Base-by-base conservation (phyloP, 2,888 invertebrate species). In the Sycophila texana region DNA sequence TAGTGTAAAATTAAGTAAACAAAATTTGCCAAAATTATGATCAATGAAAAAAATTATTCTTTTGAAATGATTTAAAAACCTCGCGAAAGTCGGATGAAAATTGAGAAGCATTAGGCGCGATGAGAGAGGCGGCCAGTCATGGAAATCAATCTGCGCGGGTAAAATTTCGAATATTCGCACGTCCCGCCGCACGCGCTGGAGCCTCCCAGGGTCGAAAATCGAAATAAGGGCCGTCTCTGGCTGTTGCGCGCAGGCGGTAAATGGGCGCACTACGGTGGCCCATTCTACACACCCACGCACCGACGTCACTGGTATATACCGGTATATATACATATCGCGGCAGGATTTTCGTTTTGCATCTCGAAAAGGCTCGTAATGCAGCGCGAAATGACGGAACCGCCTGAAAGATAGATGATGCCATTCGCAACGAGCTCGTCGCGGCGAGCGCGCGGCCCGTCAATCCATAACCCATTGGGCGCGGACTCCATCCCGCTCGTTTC, bases 371-470 rank as follows among this genome's bases (percentile, higher is more conserved):
- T 65, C 51, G 75, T 83, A 81, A 82, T 80, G 82, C 82, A 79
- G 80, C 73, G 82, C 82, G 80, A 86, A 85, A 88, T 88, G 86
- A 87, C 83, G 82, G 82, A 86, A 86, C 84, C 85, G 84, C 85
- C 83, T 88, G 87, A 88, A 88, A 88, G 87, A 89, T 89, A 88
- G 86, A 88, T 88, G 88, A 88, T 85, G 86, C 87, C 83, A 85
- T 86, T 84, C 83, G 83, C 84, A 83, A 84, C 84, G 82, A 82
- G 83, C 83, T 84, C 83, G 83, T 81, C 82, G 84, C 51, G 51
- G 39, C 51, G 65, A 26, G 22, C 75, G n/a, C n/a, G n/a, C n/a
- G 80, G 75, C 84, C 84, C 84, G 86, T 87, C 88, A 86, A 88
- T 88, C 86, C 86, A 87, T 88, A 88, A 88, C 87, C 66, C 77